Evolutionary conservation across 2,888 invertebrate genomes (phyloP).

Genomic region (Pachycephus smyrnensis): DNA sequence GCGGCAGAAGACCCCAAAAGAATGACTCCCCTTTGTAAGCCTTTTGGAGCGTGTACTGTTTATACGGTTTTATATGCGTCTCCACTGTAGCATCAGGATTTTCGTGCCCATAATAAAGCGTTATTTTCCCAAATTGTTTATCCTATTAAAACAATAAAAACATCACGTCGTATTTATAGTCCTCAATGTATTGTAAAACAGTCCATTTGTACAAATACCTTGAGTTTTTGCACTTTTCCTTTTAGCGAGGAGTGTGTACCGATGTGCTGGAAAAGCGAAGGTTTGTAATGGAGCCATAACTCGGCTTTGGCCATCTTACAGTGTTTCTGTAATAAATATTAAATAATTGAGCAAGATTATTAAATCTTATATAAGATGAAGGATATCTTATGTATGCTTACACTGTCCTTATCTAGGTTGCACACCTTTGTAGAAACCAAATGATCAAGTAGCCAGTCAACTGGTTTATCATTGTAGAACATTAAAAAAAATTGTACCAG

Average conservation of each 20-base stretch:
- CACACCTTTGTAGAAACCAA: slow-evolving; percentile 92
- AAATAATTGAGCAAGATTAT: slow-evolving; percentile 19
- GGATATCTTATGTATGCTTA: slow-evolving; percentile 67
- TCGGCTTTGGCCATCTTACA: slow-evolving; percentile 83
- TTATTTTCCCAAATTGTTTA: slow-evolving; percentile 87
- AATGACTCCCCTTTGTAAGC: slow-evolving; percentile 90
- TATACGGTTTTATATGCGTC: slow-evolving; percentile 83
- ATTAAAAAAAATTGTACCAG: slow-evolving; percentile 93
- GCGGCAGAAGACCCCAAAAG: slow-evolving; percentile 92
- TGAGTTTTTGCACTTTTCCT: slow-evolving; percentile 96
- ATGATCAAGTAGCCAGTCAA: slow-evolving; percentile 95
- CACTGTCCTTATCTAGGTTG: slow-evolving; percentile 79
- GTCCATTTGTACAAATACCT: slow-evolving; percentile 70
- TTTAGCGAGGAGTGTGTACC: slow-evolving; percentile 94
- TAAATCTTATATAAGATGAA: slow-evolving; percentile 10
- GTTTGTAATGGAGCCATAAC: slow-evolving; percentile 88
- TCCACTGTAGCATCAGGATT: slow-evolving; percentile 80
- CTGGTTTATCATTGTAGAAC: slow-evolving; percentile 96
- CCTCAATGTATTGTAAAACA: background rate
- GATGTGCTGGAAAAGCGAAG: slow-evolving; percentile 95
- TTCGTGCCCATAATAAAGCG: slow-evolving; percentile 81
- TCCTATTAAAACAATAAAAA: slow-evolving; percentile 72
- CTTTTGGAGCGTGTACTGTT: slow-evolving; percentile 80
- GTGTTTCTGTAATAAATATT: slow-evolving; percentile 74
- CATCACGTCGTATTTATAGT: background rate